These are phyloP conservation scores for Drosophila birchii DNA, from an alignment of 2,888 invertebrate species.

Conservation along the genomic window DNA sequence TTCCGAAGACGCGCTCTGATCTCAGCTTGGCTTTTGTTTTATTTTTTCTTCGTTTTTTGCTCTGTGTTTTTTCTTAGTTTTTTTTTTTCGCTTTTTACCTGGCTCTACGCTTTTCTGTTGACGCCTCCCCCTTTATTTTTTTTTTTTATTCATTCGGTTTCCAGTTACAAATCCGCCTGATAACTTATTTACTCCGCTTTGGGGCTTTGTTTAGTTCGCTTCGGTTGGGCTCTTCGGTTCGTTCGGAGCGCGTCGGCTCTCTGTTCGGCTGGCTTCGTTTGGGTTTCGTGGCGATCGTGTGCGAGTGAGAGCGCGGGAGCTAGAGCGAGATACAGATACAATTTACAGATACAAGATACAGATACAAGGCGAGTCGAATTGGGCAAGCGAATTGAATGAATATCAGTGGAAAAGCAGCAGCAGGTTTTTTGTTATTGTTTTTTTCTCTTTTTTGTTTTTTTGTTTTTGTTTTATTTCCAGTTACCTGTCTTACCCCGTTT, in stretches of 20 bases:
- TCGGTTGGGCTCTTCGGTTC: conserved; percentile 51
- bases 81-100: background rate
- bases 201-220: conserved; percentile 54
- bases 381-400: conserved; percentile 70
- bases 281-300: conserved; percentile 32
- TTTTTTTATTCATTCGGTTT: conserved; percentile 71
- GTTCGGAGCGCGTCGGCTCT: conserved; percentile 7
- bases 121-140: conserved; percentile 80
- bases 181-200: conserved; percentile 76
- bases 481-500: conserved; percentile 2
- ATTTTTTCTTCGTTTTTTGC: background rate
- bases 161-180: conserved; percentile 75
- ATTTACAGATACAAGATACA: background rate
- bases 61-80: background rate
- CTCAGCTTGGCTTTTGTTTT: conserved; percentile 44
- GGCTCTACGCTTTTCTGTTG: conserved; percentile 51
- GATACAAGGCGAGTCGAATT: conserved; percentile 33
- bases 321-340: background rate
- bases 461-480: background rate
- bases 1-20: conserved; percentile 66
- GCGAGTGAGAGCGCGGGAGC: conserved; percentile 18
- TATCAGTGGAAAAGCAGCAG: conserved; percentile 51
- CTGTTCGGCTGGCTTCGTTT: conserved; percentile 13
- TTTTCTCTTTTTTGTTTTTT: background rate
- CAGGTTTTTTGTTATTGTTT: conserved; percentile 41